phyloP scores from a whole-genome alignment of 92 coral and sea anemone species.

The Heteractis magnifica region DNA sequence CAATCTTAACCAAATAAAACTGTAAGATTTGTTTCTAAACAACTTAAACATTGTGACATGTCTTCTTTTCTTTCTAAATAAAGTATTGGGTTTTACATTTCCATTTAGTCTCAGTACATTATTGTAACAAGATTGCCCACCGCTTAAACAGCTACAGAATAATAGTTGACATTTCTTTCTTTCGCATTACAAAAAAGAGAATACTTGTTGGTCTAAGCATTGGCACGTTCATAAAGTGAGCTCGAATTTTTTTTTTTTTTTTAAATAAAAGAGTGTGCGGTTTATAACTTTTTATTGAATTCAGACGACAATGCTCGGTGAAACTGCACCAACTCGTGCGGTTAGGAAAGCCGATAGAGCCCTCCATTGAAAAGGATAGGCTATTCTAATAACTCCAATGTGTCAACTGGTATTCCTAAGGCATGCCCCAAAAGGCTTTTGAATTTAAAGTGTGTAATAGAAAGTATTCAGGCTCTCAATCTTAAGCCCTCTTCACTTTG shows the following conservation, averaged over 20 bases:
- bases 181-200: slow-evolving; percentile 13
- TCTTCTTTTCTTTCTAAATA: slow-evolving; percentile 24
- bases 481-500: slow-evolving; percentile 42
- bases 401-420: slow-evolving; percentile 32
- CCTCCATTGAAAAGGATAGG: slow-evolving; percentile 23
- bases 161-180: slow-evolving; percentile 24
- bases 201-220: slow-evolving; percentile 11
- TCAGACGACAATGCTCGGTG: not conserved
- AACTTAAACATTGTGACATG: slow-evolving; percentile 23
- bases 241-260: not conserved
- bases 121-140: slow-evolving; percentile 26
- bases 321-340: not conserved
- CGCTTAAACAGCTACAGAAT: slow-evolving; percentile 2
- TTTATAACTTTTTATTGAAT: not conserved
- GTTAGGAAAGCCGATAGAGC: slow-evolving; percentile 15
- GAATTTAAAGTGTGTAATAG: slow-evolving; percentile 25
- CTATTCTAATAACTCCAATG: slow-evolving; percentile 20
- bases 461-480: slow-evolving; percentile 26
- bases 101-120: slow-evolving; percentile 9
- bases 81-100: slow-evolving; percentile 21
- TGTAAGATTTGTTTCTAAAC: slow-evolving; percentile 20
- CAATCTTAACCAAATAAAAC: slow-evolving; percentile 18
- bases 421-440: slow-evolving; percentile 31
- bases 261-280: not conserved
- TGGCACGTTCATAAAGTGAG: slow-evolving; percentile 2